These are phyloP conservation scores for Trichomalopsis sarcophagae DNA, from an alignment of 1,140 invertebrate genomes.

Conservation along the genomic window DNA sequence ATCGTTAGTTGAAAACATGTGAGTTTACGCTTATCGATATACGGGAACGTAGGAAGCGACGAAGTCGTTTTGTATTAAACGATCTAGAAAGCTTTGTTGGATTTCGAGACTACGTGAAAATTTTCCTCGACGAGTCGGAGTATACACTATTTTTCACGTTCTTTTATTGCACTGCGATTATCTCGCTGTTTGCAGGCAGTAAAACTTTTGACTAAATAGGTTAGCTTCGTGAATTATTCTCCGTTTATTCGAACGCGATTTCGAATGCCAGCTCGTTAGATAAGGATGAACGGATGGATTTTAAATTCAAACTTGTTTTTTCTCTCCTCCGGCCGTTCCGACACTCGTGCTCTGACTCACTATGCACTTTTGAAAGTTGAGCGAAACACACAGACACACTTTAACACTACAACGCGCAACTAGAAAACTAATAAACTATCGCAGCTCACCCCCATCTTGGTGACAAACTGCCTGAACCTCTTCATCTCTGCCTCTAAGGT, in stretches of 20 bases:
- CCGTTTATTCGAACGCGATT: too few species aligned
- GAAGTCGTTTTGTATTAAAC: not conserved
- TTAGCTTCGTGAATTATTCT: not conserved
- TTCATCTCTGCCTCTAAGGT: constrained; percentile 29
- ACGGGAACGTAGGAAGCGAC: not conserved
- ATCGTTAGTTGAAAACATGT: constrained; percentile 2
- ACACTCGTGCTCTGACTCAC: not conserved
- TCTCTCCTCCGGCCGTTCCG: not conserved
- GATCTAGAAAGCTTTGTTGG: not conserved
- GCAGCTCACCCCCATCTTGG: constrained; percentile 34
- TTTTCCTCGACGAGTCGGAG: not conserved
- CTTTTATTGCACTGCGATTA: not conserved
- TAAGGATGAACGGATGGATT: not conserved
- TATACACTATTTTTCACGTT: not conserved
- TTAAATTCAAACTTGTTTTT: not conserved
- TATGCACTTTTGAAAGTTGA: too few species aligned
- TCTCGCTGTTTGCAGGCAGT: not conserved
- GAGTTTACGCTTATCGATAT: not conserved
- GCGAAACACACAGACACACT: not conserved
- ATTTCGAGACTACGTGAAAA: not conserved
- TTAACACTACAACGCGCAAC: not conserved
- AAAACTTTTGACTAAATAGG: not conserved
- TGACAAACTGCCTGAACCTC: constrained; percentile 28
- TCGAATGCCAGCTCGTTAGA: not conserved
- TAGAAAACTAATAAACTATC: not conserved